Evolutionary conservation across 1,140 invertebrate genomes (phyloP).

Genomic region (Paraescarpia echinospica): DNA sequence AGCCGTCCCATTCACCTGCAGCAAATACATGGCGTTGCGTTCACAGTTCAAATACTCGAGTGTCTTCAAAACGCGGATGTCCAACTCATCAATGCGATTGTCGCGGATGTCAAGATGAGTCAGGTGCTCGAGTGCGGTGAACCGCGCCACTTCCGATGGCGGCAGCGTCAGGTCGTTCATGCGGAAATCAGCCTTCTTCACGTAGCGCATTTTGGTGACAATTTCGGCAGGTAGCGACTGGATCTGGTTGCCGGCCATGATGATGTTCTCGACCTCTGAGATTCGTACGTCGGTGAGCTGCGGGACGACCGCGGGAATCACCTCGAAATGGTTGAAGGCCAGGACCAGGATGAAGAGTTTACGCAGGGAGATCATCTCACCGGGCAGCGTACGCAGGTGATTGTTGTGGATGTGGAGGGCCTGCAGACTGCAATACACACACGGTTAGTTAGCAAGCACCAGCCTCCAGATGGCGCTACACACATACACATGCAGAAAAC

Average conservation of each 20-base stretch:
- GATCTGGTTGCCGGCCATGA: conserved; percentile 57
- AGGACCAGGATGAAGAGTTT: conserved; percentile 51
- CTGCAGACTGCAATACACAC: conserved; percentile 45
- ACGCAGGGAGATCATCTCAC: conserved; percentile 47
- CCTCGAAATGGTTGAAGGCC: conserved; percentile 56
- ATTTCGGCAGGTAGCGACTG: conserved; percentile 42
- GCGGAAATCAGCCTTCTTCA: conserved; percentile 55
- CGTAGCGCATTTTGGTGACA: conserved; percentile 48
- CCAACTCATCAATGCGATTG: conserved; percentile 51
- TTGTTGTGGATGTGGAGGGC: conserved; percentile 57
- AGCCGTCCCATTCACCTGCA: conserved; percentile 51
- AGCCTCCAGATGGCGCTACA: no score
- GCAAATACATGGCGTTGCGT: conserved; percentile 44
- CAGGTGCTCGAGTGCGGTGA: conserved; percentile 48
- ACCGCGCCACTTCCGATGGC: conserved; percentile 52
- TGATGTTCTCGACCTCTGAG: conserved; percentile 50
- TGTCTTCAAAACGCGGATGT: conserved; percentile 48
- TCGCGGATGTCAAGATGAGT: conserved; percentile 56
- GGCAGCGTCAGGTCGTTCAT: conserved; percentile 53
- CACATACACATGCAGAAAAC: no score
- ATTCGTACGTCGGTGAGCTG: conserved; percentile 34
- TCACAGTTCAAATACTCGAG: conserved; percentile 57
- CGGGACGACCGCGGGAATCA: conserved; percentile 47
- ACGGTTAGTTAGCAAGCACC: conserved; percentile 5
- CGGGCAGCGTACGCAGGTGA: conserved; percentile 47